A percentile compares a stretch with the other conserved stretches of the same genome.
Conservation (phyloP, 1,140 invertebrate genomes). For the Caenorhabditis briggsae region DNA sequence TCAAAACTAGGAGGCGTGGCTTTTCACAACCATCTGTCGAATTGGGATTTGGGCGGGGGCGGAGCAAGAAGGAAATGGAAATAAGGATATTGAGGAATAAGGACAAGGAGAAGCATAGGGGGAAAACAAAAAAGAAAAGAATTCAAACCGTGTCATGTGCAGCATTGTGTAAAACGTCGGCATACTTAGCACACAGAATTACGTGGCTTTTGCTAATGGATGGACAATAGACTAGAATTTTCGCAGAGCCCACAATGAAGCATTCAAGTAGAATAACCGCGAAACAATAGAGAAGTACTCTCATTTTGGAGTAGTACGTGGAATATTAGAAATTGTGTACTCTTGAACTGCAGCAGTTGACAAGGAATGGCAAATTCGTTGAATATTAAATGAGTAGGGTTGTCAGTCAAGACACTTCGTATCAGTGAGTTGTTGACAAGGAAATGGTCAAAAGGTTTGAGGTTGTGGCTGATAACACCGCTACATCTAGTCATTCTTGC, state of each 20-base stretch:
- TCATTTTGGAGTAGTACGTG: background rate
- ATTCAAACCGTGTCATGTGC: slow-evolving; percentile 50
- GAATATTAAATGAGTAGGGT: no score
- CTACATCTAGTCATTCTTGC: no score
- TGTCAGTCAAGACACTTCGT: no score
- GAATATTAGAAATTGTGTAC: background rate
- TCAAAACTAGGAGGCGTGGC: slow-evolving; percentile 20
- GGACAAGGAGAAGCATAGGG: no score
- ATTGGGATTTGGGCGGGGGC: background rate
- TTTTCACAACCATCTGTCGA: slow-evolving; percentile 20
- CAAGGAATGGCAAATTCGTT: no score
- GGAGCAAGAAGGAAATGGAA: background rate
- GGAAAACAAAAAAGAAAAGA: background rate
- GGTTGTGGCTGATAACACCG: no score
- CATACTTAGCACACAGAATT: slow-evolving; percentile 39
- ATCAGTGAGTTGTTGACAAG: no score
- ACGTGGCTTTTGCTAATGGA: slow-evolving; percentile 50
- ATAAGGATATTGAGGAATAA: background rate
- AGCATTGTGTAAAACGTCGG: slow-evolving; percentile 45
- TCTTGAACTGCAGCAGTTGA: no score
- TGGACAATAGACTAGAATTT: slow-evolving; percentile 52
- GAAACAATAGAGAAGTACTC: background rate
- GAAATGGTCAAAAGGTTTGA: no score
- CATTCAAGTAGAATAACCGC: background rate
- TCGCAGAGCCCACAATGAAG: slow-evolving; percentile 26